Evolutionary conservation across 2,888 invertebrate species (phyloP).

Genomic region (Polyommatus iphigenia): DNA sequence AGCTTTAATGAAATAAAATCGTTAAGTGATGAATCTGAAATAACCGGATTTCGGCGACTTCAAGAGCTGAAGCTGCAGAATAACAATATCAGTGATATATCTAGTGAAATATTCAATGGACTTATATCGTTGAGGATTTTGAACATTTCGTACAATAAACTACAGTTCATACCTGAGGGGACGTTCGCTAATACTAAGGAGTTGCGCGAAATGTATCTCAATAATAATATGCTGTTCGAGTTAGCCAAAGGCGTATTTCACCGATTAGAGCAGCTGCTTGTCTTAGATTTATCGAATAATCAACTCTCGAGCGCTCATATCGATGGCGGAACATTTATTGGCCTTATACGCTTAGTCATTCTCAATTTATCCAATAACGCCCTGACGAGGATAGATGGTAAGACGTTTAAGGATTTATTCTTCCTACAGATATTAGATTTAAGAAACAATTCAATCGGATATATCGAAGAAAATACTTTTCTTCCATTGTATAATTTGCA

Average conservation of each 20-base stretch:
- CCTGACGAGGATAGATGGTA: constrained; percentile 89
- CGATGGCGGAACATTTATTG: constrained; percentile 91
- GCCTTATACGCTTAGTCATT: constrained; percentile 91
- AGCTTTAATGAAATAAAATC: constrained; percentile 89
- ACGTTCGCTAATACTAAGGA: constrained; percentile 91
- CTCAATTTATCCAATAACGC: constrained; percentile 93
- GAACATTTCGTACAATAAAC: constrained; percentile 91
- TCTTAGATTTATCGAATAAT: constrained; percentile 92
- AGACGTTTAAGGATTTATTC: constrained; percentile 92
- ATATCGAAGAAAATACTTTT: constrained; percentile 93
- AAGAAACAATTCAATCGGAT: constrained; percentile 92
- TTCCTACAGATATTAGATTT: constrained; percentile 93
- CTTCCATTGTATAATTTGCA: constrained; percentile 93
- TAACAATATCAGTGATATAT: constrained; percentile 90
- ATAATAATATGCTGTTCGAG: constrained; percentile 92
- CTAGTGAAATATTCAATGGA: constrained; percentile 89
- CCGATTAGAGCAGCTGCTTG: constrained; percentile 90
- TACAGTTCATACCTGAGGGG: constrained; percentile 89
- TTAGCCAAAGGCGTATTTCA: constrained; percentile 91
- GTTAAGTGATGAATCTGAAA: constrained; percentile 86
- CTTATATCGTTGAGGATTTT: constrained; percentile 88
- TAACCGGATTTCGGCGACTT: constrained; percentile 87
- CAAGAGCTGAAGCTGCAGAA: constrained; percentile 89
- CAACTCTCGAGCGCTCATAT: constrained; percentile 91
- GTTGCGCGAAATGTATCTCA: constrained; percentile 90